Evolutionary conservation across 37 sponge, comb jelly and placozoan species (phyloP).

Genomic region (Bolinopsis microptera): DNA sequence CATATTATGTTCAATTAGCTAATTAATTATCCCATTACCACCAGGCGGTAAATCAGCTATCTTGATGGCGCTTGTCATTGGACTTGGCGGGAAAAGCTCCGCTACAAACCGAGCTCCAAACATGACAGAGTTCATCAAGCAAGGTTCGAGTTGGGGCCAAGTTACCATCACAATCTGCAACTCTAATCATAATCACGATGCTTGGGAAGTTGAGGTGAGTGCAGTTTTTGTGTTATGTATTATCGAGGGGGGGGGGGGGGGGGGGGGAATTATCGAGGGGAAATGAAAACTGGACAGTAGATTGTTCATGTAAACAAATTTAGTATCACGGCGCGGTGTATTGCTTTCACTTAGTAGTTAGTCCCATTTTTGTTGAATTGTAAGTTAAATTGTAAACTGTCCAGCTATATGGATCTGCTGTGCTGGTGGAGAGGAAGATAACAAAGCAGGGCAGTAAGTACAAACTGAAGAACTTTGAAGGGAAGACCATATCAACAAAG

Average conservation of each 20-base stretch:
- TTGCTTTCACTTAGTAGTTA: too few species aligned
- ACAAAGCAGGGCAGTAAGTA: slow-evolving; percentile 78
- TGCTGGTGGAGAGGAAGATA: slow-evolving; percentile 77
- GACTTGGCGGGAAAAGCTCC: slow-evolving; percentile 86
- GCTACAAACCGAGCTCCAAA: slow-evolving; percentile 83
- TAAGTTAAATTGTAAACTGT: too few species aligned
- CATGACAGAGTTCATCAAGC: slow-evolving; percentile 83
- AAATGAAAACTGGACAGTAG: too few species aligned
- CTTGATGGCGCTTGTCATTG: slow-evolving; percentile 91
- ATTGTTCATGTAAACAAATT: too few species aligned
- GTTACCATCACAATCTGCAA: slow-evolving; percentile 54
- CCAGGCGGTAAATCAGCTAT: slow-evolving; percentile 99
- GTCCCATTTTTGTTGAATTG: too few species aligned
- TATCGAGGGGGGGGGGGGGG: too few species aligned
- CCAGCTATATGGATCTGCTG: slow-evolving; percentile 76
- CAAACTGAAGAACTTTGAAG: slow-evolving; percentile 76
- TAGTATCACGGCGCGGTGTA: too few species aligned
- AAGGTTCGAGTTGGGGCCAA: slow-evolving; percentile 69
- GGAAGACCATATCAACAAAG: slow-evolving; percentile 75
- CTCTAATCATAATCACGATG: slow-evolving; percentile 10
- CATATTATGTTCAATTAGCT: too few species aligned
- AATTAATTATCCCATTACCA: too few species aligned
- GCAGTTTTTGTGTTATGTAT: too few species aligned
- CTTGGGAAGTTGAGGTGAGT: slow-evolving; percentile 51
- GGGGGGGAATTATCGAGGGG: too few species aligned